These are phyloP conservation scores for Clusia tigrina DNA, from an alignment of 2,888 invertebrate genomes.

Conservation along the genomic window DNA sequence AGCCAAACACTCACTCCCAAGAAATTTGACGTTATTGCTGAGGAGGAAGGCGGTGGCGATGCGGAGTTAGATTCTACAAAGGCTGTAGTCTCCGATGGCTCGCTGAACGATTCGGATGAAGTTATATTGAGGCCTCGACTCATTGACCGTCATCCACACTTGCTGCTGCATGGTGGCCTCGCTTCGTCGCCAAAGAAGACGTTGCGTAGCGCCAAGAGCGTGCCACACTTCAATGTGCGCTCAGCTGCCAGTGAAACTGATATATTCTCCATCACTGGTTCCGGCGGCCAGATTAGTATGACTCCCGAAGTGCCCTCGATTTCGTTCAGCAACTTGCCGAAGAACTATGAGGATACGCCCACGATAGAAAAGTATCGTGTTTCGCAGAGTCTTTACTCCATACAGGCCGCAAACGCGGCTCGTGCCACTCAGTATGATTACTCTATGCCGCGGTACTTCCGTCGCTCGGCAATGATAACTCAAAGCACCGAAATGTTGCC, in stretches of 20 bases:
- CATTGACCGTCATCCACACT: slow-evolving; percentile 56
- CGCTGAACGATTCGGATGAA: slow-evolving; percentile 43
- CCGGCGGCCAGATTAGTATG: slow-evolving; percentile 61
- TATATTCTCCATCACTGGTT: slow-evolving; percentile 62
- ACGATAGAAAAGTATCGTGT: slow-evolving; percentile 64
- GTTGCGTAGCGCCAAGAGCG: slow-evolving; percentile 60
- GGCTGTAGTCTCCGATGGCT: slow-evolving; percentile 8
- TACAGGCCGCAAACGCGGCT: slow-evolving; percentile 66
- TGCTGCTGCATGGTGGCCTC: slow-evolving; percentile 36
- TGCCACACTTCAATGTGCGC: slow-evolving; percentile 60
- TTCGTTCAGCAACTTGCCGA: slow-evolving; percentile 62
- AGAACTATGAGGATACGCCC: slow-evolving; percentile 64
- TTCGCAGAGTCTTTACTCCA: slow-evolving; percentile 62
- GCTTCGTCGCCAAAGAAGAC: slow-evolving; percentile 46
- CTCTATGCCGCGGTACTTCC: slow-evolving; percentile 72
- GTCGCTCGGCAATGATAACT: slow-evolving; percentile 62
- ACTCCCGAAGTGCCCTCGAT: slow-evolving; percentile 65
- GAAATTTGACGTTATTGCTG: slow-evolving; percentile 57
- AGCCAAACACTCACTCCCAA: slow-evolving; percentile 53
- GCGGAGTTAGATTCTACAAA: slow-evolving; percentile 29
- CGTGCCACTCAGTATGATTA: slow-evolving; percentile 67
- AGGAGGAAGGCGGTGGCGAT: slow-evolving; percentile 49
- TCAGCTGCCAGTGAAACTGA: slow-evolving; percentile 61
- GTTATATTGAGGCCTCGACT: slow-evolving; percentile 58
- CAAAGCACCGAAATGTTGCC: slow-evolving; percentile 56